Conservation (phyloP, 2,113 vertebrate genomes). For the Serinus canaria region DNA sequence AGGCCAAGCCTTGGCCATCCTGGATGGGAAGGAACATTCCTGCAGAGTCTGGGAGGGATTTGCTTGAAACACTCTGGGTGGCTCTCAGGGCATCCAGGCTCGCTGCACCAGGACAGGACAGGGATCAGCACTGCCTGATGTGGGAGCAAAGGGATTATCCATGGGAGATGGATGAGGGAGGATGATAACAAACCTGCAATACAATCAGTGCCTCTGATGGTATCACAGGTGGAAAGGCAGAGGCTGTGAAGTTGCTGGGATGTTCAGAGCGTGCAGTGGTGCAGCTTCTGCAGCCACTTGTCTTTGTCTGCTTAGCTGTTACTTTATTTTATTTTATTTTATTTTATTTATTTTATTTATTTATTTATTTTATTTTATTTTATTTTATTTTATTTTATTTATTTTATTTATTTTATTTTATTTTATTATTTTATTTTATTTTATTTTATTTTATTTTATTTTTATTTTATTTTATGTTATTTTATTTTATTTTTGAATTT, state of each 20-base stretch:
- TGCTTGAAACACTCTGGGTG: not conserved
- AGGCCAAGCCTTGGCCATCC: not conserved
- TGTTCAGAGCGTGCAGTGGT: not conserved
- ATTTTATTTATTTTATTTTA: too few relatives aligned
- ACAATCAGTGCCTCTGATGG: conserved; percentile 10
- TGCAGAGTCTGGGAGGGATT: not conserved
- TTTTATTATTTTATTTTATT: too few relatives aligned
- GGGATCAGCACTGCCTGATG: not conserved
- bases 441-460: too few relatives aligned
- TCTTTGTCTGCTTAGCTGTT: not conserved
- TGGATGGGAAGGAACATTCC: fast-evolving
- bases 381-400: not conserved
- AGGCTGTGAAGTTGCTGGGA: not conserved
- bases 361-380: not conserved
- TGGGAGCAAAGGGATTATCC: conserved; percentile 16
- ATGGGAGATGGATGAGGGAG: not conserved
- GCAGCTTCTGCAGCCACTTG: not conserved
- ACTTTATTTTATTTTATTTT: not conserved
- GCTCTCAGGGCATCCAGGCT: not conserved
- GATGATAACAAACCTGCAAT: conserved; percentile 27
- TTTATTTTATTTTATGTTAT: too few relatives aligned
- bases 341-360: not conserved
- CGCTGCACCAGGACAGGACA: fast-evolving
- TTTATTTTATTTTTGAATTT: too few relatives aligned
- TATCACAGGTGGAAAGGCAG: not conserved